A percentile compares a stretch with the other conserved stretches of the same genome.
Conservation (phyloP, 2,888 invertebrate genomes). For the Leucania comma region DNA sequence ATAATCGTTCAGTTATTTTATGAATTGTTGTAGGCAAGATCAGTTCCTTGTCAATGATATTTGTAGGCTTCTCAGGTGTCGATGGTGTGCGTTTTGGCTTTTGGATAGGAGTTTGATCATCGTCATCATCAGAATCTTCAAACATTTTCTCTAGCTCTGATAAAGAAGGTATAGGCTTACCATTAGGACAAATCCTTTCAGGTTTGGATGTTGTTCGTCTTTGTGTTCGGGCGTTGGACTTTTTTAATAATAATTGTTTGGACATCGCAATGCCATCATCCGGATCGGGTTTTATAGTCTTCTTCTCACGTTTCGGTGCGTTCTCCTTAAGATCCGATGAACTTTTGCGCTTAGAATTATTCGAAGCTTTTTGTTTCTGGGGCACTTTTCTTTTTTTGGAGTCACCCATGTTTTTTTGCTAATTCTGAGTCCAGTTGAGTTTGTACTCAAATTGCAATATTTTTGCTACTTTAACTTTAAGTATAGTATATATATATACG, state of each 20-base stretch:
- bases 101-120: slow-evolving; percentile 17
- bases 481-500: background rate
- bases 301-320: slow-evolving; percentile 40
- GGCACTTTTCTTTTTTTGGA: slow-evolving; percentile 31
- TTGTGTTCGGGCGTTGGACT: slow-evolving; percentile 13
- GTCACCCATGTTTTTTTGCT: slow-evolving; percentile 44
- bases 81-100: slow-evolving; percentile 12
- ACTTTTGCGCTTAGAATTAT: slow-evolving; percentile 2
- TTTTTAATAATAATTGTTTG: slow-evolving; percentile 52
- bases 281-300: slow-evolving; percentile 10
- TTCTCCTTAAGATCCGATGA: slow-evolving; percentile 59
- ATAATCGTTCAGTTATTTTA: slow-evolving; percentile 43
- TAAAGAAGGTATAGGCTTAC: slow-evolving; percentile 72
- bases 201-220: slow-evolving; percentile 11
- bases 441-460: background rate
- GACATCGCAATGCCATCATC: slow-evolving; percentile 53
- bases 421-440: background rate
- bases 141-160: slow-evolving; percentile 72
- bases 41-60: slow-evolving; percentile 5
- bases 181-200: slow-evolving; percentile 63
- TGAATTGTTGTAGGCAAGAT: slow-evolving; percentile 41
- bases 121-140: slow-evolving; percentile 68
- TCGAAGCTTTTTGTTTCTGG: slow-evolving; percentile 23
- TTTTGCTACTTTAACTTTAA: background rate
- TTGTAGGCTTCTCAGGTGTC: slow-evolving; percentile 14